Evolutionary conservation across 1,140 invertebrate species (phyloP).

Genomic region (Acromyrmex charruanus): DNA sequence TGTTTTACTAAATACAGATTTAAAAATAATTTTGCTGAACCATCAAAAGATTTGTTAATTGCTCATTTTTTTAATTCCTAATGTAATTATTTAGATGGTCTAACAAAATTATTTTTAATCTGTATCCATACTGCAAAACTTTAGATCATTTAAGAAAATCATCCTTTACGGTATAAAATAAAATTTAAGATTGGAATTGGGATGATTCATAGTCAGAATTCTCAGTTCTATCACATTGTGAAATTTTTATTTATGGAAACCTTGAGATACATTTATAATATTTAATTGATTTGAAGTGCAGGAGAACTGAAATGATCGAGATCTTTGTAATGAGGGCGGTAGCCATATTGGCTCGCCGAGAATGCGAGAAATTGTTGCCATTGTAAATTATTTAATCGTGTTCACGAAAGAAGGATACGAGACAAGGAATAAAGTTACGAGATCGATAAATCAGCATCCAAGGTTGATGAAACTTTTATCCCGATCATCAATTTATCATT

Average conservation of each 20-base stretch:
- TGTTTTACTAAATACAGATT: too few species aligned
- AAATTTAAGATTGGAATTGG: neutral
- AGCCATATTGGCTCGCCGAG: neutral
- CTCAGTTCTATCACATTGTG: neutral
- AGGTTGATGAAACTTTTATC: neutral
- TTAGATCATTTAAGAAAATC: too few species aligned
- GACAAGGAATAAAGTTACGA: neutral
- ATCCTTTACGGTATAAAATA: neutral
- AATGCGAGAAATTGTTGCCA: slow-evolving; percentile 12
- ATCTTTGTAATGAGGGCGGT: neutral
- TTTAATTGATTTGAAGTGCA: neutral
- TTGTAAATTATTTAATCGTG: slow-evolving; percentile 7
- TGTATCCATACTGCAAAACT: too few species aligned
- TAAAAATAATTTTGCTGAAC: too few species aligned
- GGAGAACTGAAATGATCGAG: neutral
- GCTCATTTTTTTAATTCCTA: too few species aligned
- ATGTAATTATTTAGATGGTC: too few species aligned
- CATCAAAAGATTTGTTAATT: too few species aligned
- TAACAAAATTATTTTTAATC: too few species aligned
- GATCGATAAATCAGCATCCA: slow-evolving; percentile 35
- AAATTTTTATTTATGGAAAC: neutral
- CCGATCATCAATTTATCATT: slow-evolving; percentile 2
- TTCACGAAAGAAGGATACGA: neutral
- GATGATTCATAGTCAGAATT: neutral
- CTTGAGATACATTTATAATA: neutral